A percentile compares a stretch with the other conserved stretches of the same genome.
Evolutionary conservation across 2,113 vertebrate genomes (phyloP).

Genomic region (Scytalopus superciliaris): DNA sequence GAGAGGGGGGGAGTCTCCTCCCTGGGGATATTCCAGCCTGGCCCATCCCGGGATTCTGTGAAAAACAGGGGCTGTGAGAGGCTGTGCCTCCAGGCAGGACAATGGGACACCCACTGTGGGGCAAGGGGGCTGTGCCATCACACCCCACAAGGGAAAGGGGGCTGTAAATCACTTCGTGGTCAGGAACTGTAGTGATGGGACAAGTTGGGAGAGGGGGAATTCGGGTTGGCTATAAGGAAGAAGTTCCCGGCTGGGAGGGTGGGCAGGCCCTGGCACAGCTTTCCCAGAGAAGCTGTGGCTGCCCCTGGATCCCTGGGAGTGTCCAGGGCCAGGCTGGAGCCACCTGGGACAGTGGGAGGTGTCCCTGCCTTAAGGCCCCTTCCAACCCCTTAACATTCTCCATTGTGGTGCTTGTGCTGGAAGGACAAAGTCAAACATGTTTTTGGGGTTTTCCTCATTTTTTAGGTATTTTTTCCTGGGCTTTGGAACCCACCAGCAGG

Average conservation of each 20-base stretch:
- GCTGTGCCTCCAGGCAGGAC: not conserved
- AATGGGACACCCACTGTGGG: not conserved
- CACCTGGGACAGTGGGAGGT: not conserved
- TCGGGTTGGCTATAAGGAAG: not conserved
- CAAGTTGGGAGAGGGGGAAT: not conserved
- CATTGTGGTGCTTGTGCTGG: not conserved
- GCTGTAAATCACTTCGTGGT: not conserved
- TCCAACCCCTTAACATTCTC: not conserved
- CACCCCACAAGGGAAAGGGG: rapidly evolving
- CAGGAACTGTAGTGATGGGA: not conserved
- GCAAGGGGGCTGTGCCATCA: too few relatives aligned
- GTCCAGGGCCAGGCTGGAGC: not conserved
- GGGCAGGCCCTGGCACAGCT: not conserved
- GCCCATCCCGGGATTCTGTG: not conserved
- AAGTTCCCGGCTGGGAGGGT: not conserved
- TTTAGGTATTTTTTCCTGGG: not conserved
- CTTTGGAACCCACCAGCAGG: rapidly evolving
- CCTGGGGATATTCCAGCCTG: not conserved
- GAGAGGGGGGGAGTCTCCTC: not conserved
- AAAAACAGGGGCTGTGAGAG: not conserved
- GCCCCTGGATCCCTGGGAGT: not conserved
- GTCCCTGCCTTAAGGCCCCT: not conserved
- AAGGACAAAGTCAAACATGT: rapidly evolving
- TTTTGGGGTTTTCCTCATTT: rapidly evolving
- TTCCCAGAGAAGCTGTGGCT: not conserved